Percentiles rank a stretch among this genome's conserved stretches.
These are phyloP conservation scores for Terebella lapidaria DNA, from an alignment of 2,888 invertebrate genomes.

Conservation along the genomic window DNA sequence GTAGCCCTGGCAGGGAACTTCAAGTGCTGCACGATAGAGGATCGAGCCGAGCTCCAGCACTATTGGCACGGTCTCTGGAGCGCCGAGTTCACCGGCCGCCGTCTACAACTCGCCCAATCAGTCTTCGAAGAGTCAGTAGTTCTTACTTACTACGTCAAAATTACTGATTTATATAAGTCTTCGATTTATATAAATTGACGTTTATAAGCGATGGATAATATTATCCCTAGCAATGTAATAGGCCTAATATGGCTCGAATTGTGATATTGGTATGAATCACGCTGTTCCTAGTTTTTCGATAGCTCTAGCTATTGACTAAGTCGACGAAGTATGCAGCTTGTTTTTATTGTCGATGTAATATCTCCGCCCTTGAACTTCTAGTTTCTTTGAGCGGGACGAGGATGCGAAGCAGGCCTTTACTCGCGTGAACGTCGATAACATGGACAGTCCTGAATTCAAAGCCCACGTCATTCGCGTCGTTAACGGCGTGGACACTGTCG, in stretches of 20 bases:
- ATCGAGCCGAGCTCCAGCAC: constrained; percentile 15
- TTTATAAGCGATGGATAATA: too few relatives aligned
- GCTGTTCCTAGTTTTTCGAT: too few relatives aligned
- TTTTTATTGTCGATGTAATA: too few relatives aligned
- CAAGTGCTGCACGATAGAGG: constrained; percentile 17
- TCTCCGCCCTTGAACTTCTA: too few relatives aligned
- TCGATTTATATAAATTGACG: too few relatives aligned
- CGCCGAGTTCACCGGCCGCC: constrained; percentile 16
- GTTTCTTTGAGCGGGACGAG: constrained; percentile 16
- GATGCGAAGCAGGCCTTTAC: constrained; percentile 12
- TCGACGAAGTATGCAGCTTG: too few relatives aligned
- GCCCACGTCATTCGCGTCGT: constrained; percentile 21
- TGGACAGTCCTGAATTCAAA: constrained; percentile 14
- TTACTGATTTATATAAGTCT: too few relatives aligned
- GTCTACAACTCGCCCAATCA: constrained; percentile 15
- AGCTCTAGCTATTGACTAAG: too few relatives aligned
- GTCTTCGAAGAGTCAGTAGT: constrained; percentile 20
- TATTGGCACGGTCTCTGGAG: constrained; percentile 17
- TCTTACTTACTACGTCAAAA: too few relatives aligned
- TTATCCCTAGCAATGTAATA: too few relatives aligned
- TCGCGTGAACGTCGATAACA: constrained; percentile 13
- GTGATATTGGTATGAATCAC: too few relatives aligned
- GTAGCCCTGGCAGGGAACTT: constrained; percentile 5
- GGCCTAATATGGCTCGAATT: too few relatives aligned
- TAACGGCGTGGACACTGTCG: constrained; percentile 21